These are phyloP conservation scores for Heterodera schachtii DNA, from an alignment of 1,140 invertebrate genomes.

Conservation along the genomic window DNA sequence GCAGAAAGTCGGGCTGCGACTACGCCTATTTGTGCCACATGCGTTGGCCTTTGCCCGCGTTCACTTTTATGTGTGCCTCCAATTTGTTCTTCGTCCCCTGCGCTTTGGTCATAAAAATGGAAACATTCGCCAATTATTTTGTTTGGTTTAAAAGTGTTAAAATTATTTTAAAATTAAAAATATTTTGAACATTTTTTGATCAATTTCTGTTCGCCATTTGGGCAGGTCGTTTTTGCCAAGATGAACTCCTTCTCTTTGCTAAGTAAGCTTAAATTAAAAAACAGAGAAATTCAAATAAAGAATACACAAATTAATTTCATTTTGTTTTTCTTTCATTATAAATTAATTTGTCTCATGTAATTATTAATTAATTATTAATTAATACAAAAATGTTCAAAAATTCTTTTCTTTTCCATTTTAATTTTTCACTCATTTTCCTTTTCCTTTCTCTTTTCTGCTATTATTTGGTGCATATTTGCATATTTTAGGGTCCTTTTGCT, in stretches of 20 bases:
- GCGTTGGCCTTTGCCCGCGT: not conserved
- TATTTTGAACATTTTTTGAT: not conserved
- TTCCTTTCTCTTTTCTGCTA: too few relatives aligned
- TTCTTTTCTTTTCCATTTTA: too few relatives aligned
- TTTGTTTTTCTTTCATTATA: too few relatives aligned
- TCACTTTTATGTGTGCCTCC: constrained; percentile 12
- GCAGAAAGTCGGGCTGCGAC: constrained; percentile 37
- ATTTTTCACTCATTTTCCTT: too few relatives aligned
- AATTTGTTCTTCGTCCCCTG: constrained; percentile 6
- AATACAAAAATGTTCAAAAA: too few relatives aligned
- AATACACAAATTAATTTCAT: too few relatives aligned
- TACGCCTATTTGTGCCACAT: constrained; percentile 37
- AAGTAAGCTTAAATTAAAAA: not conserved
- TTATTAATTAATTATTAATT: too few relatives aligned
- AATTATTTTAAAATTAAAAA: not conserved
- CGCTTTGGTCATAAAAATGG: constrained; percentile 14
- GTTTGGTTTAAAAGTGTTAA: not conserved
- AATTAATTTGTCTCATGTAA: too few relatives aligned
- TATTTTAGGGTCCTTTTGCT: too few relatives aligned
- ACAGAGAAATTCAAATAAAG: not conserved
- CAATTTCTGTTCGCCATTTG: not conserved
- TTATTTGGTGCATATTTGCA: too few relatives aligned
- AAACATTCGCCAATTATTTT: not conserved
- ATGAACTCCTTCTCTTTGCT: not conserved
- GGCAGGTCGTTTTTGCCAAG: not conserved